Conservation (phyloP, 1,140 invertebrate genomes). For the Zaprionus vittiger region DNA sequence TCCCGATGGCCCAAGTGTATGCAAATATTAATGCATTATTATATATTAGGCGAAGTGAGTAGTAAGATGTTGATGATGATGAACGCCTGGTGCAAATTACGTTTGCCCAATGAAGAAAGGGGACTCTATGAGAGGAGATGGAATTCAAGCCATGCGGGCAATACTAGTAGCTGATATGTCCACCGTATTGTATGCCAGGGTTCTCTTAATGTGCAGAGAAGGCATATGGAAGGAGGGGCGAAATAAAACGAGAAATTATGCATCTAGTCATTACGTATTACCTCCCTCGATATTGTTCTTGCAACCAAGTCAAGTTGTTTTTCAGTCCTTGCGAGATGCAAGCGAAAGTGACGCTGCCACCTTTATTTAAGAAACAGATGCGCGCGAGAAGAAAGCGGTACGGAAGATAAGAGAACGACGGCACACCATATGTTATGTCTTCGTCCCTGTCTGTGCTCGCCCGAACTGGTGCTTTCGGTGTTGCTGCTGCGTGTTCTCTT, state of each 20-base stretch:
- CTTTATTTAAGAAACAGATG: conserved; percentile 64
- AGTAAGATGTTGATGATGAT: conserved; percentile 45
- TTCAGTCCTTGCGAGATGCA: not conserved
- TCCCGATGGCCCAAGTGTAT: too few species aligned
- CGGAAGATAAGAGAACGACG: not conserved
- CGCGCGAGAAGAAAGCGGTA: not conserved
- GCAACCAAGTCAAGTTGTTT: conserved; percentile 59
- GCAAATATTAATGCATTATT: too few species aligned
- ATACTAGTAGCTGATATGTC: conserved; percentile 65
- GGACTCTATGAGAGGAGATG: not conserved
- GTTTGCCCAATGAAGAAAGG: conserved; percentile 39
- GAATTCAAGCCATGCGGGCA: not conserved
- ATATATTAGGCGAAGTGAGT: conserved; percentile 19
- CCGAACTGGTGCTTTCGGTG: not conserved
- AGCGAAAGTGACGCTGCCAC: conserved; percentile 64
- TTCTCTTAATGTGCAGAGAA: conserved; percentile 59
- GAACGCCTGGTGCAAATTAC: conserved; percentile 75
- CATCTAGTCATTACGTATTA: conserved; percentile 46
- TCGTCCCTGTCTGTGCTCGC: conserved; percentile 14
- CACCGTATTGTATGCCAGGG: conserved; percentile 41
- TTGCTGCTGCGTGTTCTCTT: conserved; percentile 3
- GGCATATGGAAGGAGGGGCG: conserved; percentile 32
- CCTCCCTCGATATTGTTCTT: conserved; percentile 15
- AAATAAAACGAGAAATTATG: conserved; percentile 71
- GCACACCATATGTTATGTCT: conserved; percentile 69